Base-by-base conservation (phyloP, 2,888 invertebrate genomes). In the Ophonus ardosiacus region DNA sequence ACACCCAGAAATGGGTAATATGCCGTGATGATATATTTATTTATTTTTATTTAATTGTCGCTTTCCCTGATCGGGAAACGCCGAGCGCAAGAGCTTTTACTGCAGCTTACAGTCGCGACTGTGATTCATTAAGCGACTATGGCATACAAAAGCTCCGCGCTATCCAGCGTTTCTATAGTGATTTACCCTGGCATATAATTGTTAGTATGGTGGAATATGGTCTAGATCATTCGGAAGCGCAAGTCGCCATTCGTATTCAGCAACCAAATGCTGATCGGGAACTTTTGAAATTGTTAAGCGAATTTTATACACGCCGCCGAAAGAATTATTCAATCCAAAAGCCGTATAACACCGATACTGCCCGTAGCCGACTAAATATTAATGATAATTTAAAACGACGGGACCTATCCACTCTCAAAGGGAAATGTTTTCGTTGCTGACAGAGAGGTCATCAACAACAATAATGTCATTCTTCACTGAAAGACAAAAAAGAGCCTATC, bases 21-120 rank as follows among this genome's bases (percentile, higher is more conserved):
- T n/a, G n/a, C n/a, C n/a, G n/a, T n/a, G n/a, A n/a, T n/a, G n/a
- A n/a, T n/a, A n/a, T n/a, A n/a, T n/a, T n/a, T n/a, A n/a, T n/a
- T n/a, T n/a, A n/a, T n/a, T n/a, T n/a, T n/a, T n/a, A n/a, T n/a
- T n/a, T n/a, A n/a, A 57, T 57, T 21, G 79, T 87, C 17, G 87
- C 87, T 13, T 87, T 87, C 86, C 87, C 87, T 6, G 86, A 87
- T 57, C 85, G 85, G 17, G 87, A 88, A 71, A 87, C 87, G 1
- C 87, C 87, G 8, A 87, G 87, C 8, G 86, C 86, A 0, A 82
- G 87, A 8, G 87, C 88, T 13, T 86, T 82, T 79, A 78, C 18
- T 8, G 88, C 88, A 13, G 86, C 86, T 8, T n/a, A n/a, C n/a
- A n/a, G 86, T 51, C 38, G 18, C 13, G 85, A 86, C 17, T 86